Percentiles rank a stretch among this genome's conserved stretches.
Conservation (phyloP, 1,140 invertebrate genomes). For the Drosophila ananassae region DNA sequence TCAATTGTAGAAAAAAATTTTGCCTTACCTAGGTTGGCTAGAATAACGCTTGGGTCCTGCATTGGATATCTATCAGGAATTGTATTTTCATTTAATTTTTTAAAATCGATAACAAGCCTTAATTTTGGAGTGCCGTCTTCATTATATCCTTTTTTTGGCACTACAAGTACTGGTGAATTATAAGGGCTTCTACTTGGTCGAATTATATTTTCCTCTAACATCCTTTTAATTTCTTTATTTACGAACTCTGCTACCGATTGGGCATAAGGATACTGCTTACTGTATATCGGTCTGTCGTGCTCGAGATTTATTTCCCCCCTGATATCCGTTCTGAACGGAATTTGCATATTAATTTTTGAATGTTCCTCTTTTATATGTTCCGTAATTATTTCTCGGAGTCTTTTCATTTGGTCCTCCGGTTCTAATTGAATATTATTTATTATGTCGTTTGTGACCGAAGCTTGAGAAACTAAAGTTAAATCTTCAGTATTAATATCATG, state of each 20-base stretch:
- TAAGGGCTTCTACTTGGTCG: not conserved
- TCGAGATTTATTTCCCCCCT: too few species aligned
- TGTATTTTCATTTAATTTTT: conserved; percentile 32
- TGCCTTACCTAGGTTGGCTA: conserved; percentile 4
- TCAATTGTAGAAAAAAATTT: conserved; percentile 54
- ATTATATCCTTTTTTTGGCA: conserved; percentile 5
- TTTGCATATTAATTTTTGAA: too few species aligned
- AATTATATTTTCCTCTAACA: not conserved
- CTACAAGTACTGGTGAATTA: conserved; percentile 3
- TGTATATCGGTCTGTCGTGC: not conserved
- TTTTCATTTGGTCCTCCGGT: too few species aligned
- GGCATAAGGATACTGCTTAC: conserved; percentile 3
- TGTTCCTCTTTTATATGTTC: too few species aligned
- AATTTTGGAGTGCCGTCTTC: not conserved
- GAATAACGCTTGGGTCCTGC: conserved; percentile 47
- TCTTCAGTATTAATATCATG: too few species aligned
- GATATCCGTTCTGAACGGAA: too few species aligned
- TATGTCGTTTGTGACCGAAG: too few species aligned
- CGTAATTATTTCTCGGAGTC: too few species aligned
- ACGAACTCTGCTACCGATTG: not conserved
- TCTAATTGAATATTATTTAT: too few species aligned
- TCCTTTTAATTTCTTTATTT: not conserved
- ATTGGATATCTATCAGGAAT: conserved; percentile 41
- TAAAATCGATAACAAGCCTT: conserved; percentile 4
- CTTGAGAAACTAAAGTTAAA: too few species aligned